A percentile compares a stretch with the other conserved stretches of the same genome.
phyloP scores from a whole-genome alignment of 2,113 vertebrate genomes.

The Blennius ocellaris region DNA sequence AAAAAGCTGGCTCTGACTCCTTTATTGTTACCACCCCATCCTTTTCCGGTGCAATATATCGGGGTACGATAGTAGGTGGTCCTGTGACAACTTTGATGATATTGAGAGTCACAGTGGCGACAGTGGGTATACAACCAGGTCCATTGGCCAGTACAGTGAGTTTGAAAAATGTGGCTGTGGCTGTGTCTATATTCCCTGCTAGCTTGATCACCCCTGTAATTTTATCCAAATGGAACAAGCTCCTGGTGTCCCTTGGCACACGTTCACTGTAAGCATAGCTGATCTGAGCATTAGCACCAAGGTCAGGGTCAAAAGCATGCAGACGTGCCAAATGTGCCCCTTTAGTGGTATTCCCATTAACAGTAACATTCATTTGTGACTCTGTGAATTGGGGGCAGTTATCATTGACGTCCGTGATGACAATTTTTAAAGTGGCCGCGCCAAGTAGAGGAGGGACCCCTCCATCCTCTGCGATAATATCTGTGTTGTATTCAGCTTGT shows the following conservation, averaged over 20 bases:
- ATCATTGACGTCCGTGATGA: slow-evolving; percentile 94
- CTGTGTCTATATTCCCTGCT: slow-evolving; percentile 85
- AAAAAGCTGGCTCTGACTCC: slow-evolving; percentile 91
- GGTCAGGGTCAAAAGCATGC: slow-evolving; percentile 90
- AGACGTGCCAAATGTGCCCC: slow-evolving; percentile 86
- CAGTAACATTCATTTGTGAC: slow-evolving; percentile 88
- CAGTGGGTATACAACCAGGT: slow-evolving; percentile 94
- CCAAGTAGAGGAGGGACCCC: slow-evolving; percentile 90
- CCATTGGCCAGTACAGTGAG: slow-evolving; percentile 91
- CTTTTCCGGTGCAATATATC: slow-evolving; percentile 92
- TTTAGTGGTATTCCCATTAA: slow-evolving; percentile 90
- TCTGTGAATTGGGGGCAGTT: slow-evolving; percentile 93
- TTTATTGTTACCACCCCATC: slow-evolving; percentile 92
- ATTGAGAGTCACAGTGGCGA: slow-evolving; percentile 87
- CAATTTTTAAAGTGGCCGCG: slow-evolving; percentile 91
- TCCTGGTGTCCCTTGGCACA: slow-evolving; percentile 87
- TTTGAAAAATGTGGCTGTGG: slow-evolving; percentile 85
- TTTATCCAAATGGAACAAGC: slow-evolving; percentile 90
- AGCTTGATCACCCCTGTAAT: slow-evolving; percentile 88
- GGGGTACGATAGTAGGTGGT: slow-evolving; percentile 89
- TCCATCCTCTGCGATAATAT: slow-evolving; percentile 94
- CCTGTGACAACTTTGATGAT: slow-evolving; percentile 88
- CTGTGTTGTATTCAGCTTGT: slow-evolving; percentile 90
- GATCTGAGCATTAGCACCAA: slow-evolving; percentile 92
- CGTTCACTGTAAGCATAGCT: slow-evolving; percentile 95